These are phyloP conservation scores for Acyrthosiphon pisum DNA, from an alignment of 1,140 invertebrate species.

Conservation along the genomic window DNA sequence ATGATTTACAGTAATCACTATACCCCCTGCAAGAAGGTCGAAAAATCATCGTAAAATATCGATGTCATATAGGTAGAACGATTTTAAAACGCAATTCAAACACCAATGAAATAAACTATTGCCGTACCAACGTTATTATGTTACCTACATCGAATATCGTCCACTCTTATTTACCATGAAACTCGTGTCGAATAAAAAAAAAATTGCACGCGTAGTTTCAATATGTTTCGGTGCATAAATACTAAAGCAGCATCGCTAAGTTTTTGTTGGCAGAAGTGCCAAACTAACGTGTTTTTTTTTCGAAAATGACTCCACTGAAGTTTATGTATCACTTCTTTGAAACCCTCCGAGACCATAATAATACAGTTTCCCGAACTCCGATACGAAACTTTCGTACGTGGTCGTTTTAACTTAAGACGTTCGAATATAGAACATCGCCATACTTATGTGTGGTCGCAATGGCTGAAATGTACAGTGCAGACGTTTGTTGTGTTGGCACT, in stretches of 20 bases:
- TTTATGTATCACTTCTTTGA: constrained; percentile 28
- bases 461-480: background rate
- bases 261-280: constrained; percentile 24
- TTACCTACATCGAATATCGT: background rate
- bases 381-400: constrained; percentile 48
- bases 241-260: constrained; percentile 7
- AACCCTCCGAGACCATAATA: constrained; percentile 45
- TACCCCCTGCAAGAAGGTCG: background rate
- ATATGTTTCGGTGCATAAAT: background rate
- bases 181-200: background rate
- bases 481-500: constrained; percentile 28
- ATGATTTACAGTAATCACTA: background rate
- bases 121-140: background rate
- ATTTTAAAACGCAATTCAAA: background rate
- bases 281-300: constrained; percentile 23
- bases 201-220: background rate
- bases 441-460: background rate
- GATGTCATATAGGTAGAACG: background rate
- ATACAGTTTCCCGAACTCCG: constrained; percentile 41
- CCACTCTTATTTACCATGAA: background rate
- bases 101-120: background rate
- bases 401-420: constrained; percentile 52
- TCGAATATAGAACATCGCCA: background rate
- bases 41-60: background rate
- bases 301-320: constrained; percentile 27